phyloP scores from a whole-genome alignment of 92 coral and sea anemone species.

The Heteractis magnifica region DNA sequence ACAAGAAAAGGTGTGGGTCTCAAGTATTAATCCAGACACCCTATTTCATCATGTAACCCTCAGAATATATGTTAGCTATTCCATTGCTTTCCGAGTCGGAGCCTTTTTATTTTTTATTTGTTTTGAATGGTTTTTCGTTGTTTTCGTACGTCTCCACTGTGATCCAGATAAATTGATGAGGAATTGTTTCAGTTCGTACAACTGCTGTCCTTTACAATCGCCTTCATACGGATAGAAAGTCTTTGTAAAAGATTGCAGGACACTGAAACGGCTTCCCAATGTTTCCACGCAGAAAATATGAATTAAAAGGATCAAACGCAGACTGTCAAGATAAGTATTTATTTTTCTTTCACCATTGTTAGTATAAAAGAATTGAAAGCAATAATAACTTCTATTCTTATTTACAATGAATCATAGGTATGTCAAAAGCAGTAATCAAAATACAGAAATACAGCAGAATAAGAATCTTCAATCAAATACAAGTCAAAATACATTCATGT shows the following conservation, averaged over 20 bases:
- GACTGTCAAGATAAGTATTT: neutral
- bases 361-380: neutral
- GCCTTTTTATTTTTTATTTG: too few relatives aligned
- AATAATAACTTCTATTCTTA: neutral
- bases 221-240: neutral
- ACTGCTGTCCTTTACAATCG: too few relatives aligned
- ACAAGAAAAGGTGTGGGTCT: too few relatives aligned
- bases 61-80: too few relatives aligned
- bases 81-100: too few relatives aligned
- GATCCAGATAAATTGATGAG: too few relatives aligned
- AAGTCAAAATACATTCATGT: neutral
- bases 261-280: neutral
- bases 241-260: neutral
- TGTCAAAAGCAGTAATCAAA: neutral
- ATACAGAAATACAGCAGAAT: neutral
- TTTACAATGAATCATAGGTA: neutral
- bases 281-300: neutral
- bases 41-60: too few relatives aligned
- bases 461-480: neutral
- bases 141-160: too few relatives aligned
- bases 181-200: too few relatives aligned
- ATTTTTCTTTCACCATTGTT: neutral
- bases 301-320: neutral
- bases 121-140: too few relatives aligned
- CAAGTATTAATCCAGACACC: too few relatives aligned